Evolutionary conservation across 1,140 invertebrate genomes (phyloP).

Genomic region (Condylostylus longicornis): DNA sequence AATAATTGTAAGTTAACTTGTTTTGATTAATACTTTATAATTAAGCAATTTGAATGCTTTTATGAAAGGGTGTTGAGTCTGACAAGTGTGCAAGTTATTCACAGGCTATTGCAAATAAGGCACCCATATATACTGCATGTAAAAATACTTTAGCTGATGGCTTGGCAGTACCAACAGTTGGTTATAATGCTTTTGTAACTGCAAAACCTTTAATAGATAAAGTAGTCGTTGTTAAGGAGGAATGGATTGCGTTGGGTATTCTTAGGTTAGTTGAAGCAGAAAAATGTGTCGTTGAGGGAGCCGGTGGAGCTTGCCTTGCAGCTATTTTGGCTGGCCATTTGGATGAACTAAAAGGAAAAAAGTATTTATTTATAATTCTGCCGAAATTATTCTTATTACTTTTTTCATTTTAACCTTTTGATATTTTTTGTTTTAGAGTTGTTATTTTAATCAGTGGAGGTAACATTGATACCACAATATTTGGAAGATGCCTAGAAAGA

Average conservation of each 20-base stretch:
- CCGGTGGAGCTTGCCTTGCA: slow-evolving; percentile 73
- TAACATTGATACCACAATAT: slow-evolving; percentile 84
- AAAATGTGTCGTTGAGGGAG: slow-evolving; percentile 87
- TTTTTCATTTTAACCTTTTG: slow-evolving; percentile 1
- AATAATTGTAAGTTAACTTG: slow-evolving; percentile 43
- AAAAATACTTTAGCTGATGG: slow-evolving; percentile 78
- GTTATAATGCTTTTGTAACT: slow-evolving; percentile 74
- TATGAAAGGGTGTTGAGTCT: slow-evolving; percentile 70
- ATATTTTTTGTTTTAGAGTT: slow-evolving; percentile 37
- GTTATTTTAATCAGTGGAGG: slow-evolving; percentile 74
- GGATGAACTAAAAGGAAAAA: slow-evolving; percentile 72
- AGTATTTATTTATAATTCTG: slow-evolving; percentile 35
- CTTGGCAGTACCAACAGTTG: slow-evolving; percentile 76
- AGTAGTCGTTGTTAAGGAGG: slow-evolving; percentile 66
- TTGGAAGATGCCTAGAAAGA: slow-evolving; percentile 75
- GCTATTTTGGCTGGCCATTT: slow-evolving; percentile 70
- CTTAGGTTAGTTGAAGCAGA: slow-evolving; percentile 73
- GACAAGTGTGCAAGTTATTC: slow-evolving; percentile 77
- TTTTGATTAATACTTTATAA: background rate
- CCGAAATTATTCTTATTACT: background rate
- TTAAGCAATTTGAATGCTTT: background rate
- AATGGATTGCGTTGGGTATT: slow-evolving; percentile 80
- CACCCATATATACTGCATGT: slow-evolving; percentile 50
- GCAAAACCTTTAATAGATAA: slow-evolving; percentile 64
- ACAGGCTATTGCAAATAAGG: slow-evolving; percentile 51